phyloP scores from a whole-genome alignment of 2,888 invertebrate species.

The Ectemnius cavifrons region DNA sequence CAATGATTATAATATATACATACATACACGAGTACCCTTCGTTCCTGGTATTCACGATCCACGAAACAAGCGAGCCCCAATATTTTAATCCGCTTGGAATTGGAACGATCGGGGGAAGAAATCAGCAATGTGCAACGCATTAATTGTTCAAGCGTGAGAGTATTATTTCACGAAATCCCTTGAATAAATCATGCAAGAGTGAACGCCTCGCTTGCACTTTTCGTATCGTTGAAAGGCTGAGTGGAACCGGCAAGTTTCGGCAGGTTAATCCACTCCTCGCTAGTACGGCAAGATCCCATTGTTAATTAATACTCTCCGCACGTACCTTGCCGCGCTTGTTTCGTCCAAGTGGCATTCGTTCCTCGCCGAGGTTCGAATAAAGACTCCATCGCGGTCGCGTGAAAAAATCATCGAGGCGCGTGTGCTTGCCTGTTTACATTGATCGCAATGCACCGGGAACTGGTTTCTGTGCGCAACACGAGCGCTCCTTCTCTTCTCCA shows the following conservation, averaged over 20 bases:
- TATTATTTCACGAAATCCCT: not conserved
- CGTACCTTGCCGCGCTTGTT: not conserved
- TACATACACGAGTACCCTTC: too few species aligned
- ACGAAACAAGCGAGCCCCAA: too few species aligned
- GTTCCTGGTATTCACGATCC: too few species aligned
- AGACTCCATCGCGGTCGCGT: constrained; percentile 17
- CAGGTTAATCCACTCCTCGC: not conserved
- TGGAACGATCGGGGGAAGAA: too few species aligned
- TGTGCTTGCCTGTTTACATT: constrained; percentile 45
- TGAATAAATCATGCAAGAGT: not conserved
- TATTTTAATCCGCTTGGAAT: too few species aligned
- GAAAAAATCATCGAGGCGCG: constrained; percentile 44
- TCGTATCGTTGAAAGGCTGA: not conserved
- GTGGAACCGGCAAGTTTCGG: too few species aligned
- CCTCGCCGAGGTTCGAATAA: too few species aligned
- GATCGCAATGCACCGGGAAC: constrained; percentile 38
- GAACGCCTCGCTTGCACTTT: not conserved
- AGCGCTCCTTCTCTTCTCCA: too few species aligned
- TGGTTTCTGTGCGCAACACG: not conserved
- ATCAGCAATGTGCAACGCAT: not conserved
- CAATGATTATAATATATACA: too few species aligned
- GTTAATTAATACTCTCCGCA: not conserved
- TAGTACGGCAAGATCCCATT: not conserved
- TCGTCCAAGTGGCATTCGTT: too few species aligned
- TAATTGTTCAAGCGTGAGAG: not conserved